Percentiles rank a stretch among this genome's conserved stretches.
These are phyloP conservation scores for Teleogryllus oceanicus DNA, from an alignment of 2,888 invertebrate species.

Conservation along the genomic window DNA sequence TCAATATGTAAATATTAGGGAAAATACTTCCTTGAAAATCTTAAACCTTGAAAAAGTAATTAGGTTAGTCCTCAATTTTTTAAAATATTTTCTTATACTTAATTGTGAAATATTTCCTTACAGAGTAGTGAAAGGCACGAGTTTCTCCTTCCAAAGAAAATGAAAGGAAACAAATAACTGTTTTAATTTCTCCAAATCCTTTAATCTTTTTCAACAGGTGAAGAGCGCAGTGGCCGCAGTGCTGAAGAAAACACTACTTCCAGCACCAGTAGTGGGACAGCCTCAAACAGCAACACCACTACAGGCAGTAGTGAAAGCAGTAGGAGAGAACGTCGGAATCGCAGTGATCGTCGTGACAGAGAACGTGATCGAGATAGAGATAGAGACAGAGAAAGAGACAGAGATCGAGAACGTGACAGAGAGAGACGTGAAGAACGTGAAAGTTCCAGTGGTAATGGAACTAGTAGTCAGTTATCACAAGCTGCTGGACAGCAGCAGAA, in stretches of 20 bases:
- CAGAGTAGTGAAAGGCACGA: too few species aligned
- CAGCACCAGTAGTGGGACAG: background rate
- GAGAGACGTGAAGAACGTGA: constrained; percentile 33
- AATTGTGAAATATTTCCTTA: background rate
- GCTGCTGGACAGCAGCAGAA: constrained; percentile 33
- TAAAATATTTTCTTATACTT: background rate
- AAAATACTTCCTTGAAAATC: too few species aligned
- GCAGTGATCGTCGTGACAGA: constrained; percentile 37
- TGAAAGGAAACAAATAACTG: too few species aligned
- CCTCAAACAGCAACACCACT: background rate
- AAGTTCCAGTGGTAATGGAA: background rate
- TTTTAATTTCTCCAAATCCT: too few species aligned
- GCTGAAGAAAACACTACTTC: constrained; percentile 25
- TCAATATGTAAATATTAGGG: too few species aligned
- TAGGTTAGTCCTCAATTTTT: background rate
- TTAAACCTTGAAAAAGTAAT: too few species aligned
- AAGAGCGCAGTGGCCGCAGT: constrained; percentile 30
- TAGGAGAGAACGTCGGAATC: constrained; percentile 36
- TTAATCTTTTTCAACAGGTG: constrained; percentile 26
- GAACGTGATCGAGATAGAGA: constrained; percentile 39
- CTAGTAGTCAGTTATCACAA: constrained; percentile 24
- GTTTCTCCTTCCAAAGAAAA: too few species aligned
- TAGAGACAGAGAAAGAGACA: constrained; percentile 36
- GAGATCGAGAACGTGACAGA: constrained; percentile 39
- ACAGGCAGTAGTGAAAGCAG: constrained; percentile 24